Evolutionary conservation across 2,888 invertebrate genomes (phyloP), one percentile per base, ranked within the genome.

Genomic region (Chymomyza caudatula): DNA sequence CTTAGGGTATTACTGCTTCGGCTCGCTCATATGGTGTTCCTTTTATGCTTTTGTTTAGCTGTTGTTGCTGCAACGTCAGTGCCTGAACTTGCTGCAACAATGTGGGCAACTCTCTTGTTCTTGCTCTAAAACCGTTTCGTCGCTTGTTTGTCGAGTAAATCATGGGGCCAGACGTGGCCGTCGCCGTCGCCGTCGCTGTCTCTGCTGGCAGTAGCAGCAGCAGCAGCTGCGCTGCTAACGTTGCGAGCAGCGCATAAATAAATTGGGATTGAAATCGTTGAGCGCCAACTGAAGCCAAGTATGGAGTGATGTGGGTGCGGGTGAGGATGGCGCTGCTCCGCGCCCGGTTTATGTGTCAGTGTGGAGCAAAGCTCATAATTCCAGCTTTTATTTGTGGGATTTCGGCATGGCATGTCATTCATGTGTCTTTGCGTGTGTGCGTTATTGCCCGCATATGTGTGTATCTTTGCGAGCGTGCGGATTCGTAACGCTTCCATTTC

Each of bases 361-460:
- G 51, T 20, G 17, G 20, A 54, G 65, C 66, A 77, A 74, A 85
- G 77, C 85, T 81, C 85, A 87, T 87, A 85, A 85, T 85, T 87
- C 78, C 86, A 78, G 82, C 78, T 87, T 84, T 84, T 84, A 81
- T 86, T 83, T 85, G 81, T 86, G 74, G 79, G 85, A 81, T 76
- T 84, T 78, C 76, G 73, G 78, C 82, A 80, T 85, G 78, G 76
- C 80, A 85, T 81, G 85, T 83, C 85, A 77, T 74, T 85, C 85
- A 85, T 82, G 76, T 78, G 76, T 76, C 19, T 56, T 19, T 55
- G 15, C 25, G 25, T 53, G 25, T 53, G 57, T 17, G 51, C 8
- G 17, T 6, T 3, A 6, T 42, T 67, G 72, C 69, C 73, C 69
- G 67, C 77, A 73, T 78, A 75, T 51, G 22, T 29, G 19, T 51